Evolutionary conservation across 2,797 vertebrate species (phyloP).

Genomic region (Mormyrus proboscirostris): DNA sequence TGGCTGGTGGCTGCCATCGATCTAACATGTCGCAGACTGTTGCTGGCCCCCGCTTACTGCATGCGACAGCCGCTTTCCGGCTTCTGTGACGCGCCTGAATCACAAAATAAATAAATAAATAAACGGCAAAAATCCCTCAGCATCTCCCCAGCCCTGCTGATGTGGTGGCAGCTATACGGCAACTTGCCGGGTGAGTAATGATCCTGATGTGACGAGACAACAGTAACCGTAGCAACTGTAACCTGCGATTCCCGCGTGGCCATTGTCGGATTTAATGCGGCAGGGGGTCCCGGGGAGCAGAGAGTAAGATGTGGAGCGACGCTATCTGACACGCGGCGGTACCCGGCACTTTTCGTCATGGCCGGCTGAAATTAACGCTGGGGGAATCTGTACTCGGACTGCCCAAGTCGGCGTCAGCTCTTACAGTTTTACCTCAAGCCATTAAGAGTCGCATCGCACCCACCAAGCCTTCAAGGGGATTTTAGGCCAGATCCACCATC

Average conservation of each 20-base stretch:
- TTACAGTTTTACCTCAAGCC: slow-evolving; percentile 26
- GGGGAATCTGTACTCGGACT: slow-evolving; percentile 47
- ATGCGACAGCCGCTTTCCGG: slow-evolving; percentile 12
- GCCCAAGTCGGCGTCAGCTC: slow-evolving; percentile 23
- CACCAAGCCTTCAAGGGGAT: slow-evolving; percentile 9
- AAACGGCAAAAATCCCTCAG: slow-evolving; percentile 8
- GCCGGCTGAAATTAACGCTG: slow-evolving; percentile 66
- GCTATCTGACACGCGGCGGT: slow-evolving; percentile 60
- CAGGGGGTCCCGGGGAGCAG: slow-evolving; percentile 50
- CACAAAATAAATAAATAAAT: background rate
- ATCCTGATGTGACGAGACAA: slow-evolving; percentile 54
- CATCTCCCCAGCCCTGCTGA: slow-evolving; percentile 31
- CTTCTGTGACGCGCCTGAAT: slow-evolving; percentile 22
- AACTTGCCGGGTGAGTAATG: slow-evolving; percentile 55
- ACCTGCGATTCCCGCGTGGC: slow-evolving; percentile 61
- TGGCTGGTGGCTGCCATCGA: background rate
- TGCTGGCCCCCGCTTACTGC: background rate
- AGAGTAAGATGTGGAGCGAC: slow-evolving; percentile 48
- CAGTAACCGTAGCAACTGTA: slow-evolving; percentile 71
- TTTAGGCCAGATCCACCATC: slow-evolving; percentile 9
- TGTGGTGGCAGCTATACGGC: slow-evolving; percentile 39
- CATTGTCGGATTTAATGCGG: slow-evolving; percentile 62
- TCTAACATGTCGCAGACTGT: background rate
- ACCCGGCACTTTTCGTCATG: slow-evolving; percentile 57
- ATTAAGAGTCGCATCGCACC: slow-evolving; percentile 13